Conservation (phyloP, 2,113 vertebrate species). For the Tetraodon nigroviridis region DNA sequence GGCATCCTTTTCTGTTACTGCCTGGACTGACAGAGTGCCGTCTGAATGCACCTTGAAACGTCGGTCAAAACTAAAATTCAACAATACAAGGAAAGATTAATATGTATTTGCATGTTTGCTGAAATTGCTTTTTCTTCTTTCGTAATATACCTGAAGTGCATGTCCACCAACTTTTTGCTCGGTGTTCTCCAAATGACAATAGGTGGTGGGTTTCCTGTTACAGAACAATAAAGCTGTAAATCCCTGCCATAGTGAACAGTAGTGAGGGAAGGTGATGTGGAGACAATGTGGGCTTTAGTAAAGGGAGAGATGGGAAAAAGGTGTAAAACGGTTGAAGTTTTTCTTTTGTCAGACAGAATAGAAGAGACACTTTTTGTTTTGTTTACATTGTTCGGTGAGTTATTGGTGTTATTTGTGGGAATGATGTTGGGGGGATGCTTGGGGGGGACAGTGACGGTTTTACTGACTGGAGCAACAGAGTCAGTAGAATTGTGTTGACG, state of each 20-base stretch:
- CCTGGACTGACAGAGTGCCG: conserved; percentile 80
- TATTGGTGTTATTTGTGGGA: conserved; percentile 28
- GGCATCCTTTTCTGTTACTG: conserved; percentile 83
- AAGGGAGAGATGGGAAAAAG: conserved; percentile 42
- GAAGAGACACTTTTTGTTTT: conserved; percentile 25
- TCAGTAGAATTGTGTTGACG: conserved; percentile 14
- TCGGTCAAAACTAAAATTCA: conserved; percentile 74
- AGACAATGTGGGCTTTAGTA: conserved; percentile 79
- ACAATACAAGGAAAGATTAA: conserved; percentile 7
- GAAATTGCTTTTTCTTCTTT: not conserved
- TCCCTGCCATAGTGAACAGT: conserved; percentile 74
- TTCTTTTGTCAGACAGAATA: conserved; percentile 29
- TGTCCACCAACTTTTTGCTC: conserved; percentile 81
- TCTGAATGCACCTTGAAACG: conserved; percentile 82
- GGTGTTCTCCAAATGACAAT: conserved; percentile 89
- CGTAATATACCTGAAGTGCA: conserved; percentile 79
- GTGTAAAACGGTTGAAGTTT: conserved; percentile 22
- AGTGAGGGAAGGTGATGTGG: conserved; percentile 76
- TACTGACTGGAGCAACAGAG: conserved; percentile 40
- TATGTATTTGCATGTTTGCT: not conserved
- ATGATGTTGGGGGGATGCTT: conserved; percentile 30
- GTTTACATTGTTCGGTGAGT: conserved; percentile 18
- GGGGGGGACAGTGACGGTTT: conserved; percentile 24
- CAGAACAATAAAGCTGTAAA: conserved; percentile 82
- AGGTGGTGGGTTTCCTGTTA: conserved; percentile 84